Percentiles rank a stretch among this genome's conserved stretches.
phyloP scores from a whole-genome alignment of 2,113 vertebrate species.

The Struthidea cinerea region DNA sequence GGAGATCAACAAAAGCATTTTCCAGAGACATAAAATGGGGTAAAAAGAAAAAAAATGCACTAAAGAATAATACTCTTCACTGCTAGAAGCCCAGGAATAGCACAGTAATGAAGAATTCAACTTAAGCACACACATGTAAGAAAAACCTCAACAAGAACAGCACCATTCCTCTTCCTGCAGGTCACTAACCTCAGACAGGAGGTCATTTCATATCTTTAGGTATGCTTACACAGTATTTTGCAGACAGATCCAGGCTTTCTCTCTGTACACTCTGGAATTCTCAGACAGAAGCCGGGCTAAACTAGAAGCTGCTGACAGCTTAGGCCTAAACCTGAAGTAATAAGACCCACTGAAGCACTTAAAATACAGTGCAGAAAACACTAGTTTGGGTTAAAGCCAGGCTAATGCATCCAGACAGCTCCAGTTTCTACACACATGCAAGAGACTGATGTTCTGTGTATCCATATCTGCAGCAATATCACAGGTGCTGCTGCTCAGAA shows the following conservation, averaged over 20 bases:
- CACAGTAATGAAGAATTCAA: not conserved
- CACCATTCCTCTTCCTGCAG: not conserved
- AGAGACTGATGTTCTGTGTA: not conserved
- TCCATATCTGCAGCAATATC: rapidly evolving
- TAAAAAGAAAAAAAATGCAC: not conserved
- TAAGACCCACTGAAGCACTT: not conserved
- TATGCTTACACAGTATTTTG: not conserved
- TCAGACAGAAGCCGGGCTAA: not conserved
- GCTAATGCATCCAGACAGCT: not conserved
- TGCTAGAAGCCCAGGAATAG: not conserved
- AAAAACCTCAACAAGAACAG: not conserved
- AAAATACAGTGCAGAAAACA: not conserved
- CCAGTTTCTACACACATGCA: rapidly evolving
- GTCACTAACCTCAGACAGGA: not conserved
- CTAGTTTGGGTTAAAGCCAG: not conserved
- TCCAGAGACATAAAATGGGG: not conserved
- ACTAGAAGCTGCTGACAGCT: not conserved
- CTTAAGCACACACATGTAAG: not conserved
- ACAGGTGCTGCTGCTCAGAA: not conserved
- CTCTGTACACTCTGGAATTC: not conserved
- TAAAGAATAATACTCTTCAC: not conserved
- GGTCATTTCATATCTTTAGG: not conserved
- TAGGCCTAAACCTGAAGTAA: not conserved
- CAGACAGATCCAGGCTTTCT: not conserved
- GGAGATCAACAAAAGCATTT: not conserved